Percentiles rank a stretch among this genome's conserved stretches.
These are phyloP conservation scores for Megathymus violae DNA, from an alignment of 1,140 invertebrate species.

Conservation along the genomic window DNA sequence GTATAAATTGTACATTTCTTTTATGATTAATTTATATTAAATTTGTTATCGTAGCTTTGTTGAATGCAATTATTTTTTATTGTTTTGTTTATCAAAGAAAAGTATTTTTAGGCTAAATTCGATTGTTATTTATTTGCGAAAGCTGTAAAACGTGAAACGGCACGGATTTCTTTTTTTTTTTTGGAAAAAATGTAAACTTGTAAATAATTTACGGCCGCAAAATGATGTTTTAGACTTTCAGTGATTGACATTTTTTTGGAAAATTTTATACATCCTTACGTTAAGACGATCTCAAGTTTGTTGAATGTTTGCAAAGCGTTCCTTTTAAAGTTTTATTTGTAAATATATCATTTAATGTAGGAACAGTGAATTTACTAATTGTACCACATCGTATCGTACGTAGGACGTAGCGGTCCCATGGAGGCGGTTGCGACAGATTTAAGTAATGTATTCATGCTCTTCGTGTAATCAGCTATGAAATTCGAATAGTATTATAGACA, in stretches of 20 bases:
- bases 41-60: conserved; percentile 83
- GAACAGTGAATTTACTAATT: conserved; percentile 80
- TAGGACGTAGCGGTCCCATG: conserved; percentile 45
- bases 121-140: conserved; percentile 83
- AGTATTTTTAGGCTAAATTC: conserved; percentile 82
- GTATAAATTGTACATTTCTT: conserved; percentile 81
- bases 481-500: conserved; percentile 75
- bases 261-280: conserved; percentile 82
- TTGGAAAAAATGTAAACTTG: conserved; percentile 59
- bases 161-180: conserved; percentile 61
- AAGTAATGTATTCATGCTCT: conserved; percentile 73
- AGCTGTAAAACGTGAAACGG: conserved; percentile 76
- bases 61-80: conserved; percentile 83
- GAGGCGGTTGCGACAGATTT: conserved; percentile 55
- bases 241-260: conserved; percentile 74
- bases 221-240: conserved; percentile 71
- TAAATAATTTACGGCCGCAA: conserved; percentile 67
- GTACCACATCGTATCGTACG: conserved; percentile 63
- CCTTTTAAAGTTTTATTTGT: conserved; percentile 84
- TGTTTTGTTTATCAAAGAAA: conserved; percentile 82
- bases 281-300: conserved; percentile 83
- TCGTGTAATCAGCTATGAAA: conserved; percentile 78
- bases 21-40: conserved; percentile 83
- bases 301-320: conserved; percentile 84
- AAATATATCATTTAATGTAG: conserved; percentile 81